Conservation (phyloP, 2,113 vertebrate species). For the Cynoglossus semilaevis region DNA sequence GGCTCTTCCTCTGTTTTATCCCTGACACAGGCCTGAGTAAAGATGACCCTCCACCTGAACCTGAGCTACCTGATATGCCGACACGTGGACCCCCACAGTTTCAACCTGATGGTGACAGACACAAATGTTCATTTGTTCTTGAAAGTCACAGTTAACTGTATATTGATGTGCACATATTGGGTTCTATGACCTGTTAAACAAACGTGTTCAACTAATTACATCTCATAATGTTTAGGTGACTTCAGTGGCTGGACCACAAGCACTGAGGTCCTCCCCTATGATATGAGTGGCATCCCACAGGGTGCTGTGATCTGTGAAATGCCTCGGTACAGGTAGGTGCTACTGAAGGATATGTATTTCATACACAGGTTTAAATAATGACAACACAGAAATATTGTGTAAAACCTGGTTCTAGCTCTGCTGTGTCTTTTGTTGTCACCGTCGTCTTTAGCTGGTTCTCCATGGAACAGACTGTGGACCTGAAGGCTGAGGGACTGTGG, state of each 20-base stretch:
- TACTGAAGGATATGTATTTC: neutral
- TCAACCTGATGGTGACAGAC: slow-evolving; percentile 63
- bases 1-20: slow-evolving; percentile 19
- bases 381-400: neutral
- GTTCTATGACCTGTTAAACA: neutral
- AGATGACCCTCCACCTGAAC: slow-evolving; percentile 63
- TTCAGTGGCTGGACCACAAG: slow-evolving; percentile 77
- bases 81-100: slow-evolving; percentile 52
- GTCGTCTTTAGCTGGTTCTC: slow-evolving; percentile 80
- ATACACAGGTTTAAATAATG: no score
- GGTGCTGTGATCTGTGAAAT: slow-evolving; percentile 62
- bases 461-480: slow-evolving; percentile 82
- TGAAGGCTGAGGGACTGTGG: slow-evolving; percentile 84
- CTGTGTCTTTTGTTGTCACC: neutral
- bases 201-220: neutral
- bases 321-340: slow-evolving; percentile 64
- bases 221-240: slow-evolving; percentile 67
- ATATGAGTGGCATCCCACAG: slow-evolving; percentile 62
- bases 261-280: slow-evolving; percentile 66
- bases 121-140: no score
- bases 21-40: slow-evolving; percentile 57
- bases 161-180: neutral
- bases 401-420: neutral
- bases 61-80: slow-evolving; percentile 35
- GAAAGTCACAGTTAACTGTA: neutral